phyloP scores from a whole-genome alignment of 2,113 vertebrate genomes.

The Phrynocephalus versicolor region DNA sequence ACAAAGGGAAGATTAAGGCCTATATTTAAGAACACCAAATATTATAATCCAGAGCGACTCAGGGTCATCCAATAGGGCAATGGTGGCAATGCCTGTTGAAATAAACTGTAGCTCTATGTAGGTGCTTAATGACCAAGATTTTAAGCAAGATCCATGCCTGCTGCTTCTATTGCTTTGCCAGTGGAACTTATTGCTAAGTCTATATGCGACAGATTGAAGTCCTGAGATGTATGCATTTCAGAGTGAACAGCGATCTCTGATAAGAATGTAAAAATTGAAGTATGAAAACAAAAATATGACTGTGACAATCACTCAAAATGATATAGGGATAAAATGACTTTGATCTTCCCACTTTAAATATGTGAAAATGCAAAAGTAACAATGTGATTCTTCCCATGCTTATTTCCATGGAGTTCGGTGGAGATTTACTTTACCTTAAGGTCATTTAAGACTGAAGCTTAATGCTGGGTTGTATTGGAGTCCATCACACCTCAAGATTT shows the following conservation, averaged over 20 bases:
- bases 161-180: not conserved
- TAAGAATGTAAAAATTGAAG: too few relatives aligned
- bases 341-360: too few relatives aligned
- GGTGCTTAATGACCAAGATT: not conserved
- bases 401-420: not conserved
- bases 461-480: not conserved
- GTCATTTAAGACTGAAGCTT: not conserved
- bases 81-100: too few relatives aligned
- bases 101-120: too few relatives aligned
- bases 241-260: not conserved
- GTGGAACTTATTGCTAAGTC: not conserved
- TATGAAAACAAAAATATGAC: not conserved
- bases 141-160: not conserved
- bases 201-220: not conserved
- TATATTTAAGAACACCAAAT: not conserved
- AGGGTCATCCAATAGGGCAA: too few relatives aligned
- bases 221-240: not conserved
- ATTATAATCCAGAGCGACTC: not conserved
- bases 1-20: not conserved
- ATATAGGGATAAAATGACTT: too few relatives aligned
- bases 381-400: not conserved
- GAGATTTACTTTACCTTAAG: not conserved
- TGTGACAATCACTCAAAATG: too few relatives aligned
- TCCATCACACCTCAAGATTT: too few relatives aligned
- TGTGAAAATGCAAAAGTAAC: not conserved